Evolutionary conservation across 2,888 invertebrate genomes (phyloP).

Genomic region (Andrena haemorrhoa): DNA sequence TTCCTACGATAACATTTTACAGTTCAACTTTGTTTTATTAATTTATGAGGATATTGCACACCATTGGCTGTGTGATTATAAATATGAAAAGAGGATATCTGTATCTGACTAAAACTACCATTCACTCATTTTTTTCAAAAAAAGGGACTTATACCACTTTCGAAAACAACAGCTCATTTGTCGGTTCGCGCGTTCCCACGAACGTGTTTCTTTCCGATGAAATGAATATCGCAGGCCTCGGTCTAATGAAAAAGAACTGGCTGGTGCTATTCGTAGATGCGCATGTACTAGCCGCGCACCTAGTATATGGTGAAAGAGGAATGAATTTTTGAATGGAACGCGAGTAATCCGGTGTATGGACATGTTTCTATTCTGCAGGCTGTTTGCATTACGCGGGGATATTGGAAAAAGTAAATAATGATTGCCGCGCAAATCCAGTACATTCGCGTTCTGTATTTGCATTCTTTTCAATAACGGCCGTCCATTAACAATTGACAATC

Average conservation of each 20-base stretch:
- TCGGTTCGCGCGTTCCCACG: not conserved
- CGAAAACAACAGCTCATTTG: no score
- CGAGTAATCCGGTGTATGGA: not conserved
- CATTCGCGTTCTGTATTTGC: no score
- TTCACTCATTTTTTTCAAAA: no score
- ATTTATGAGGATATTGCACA: no score
- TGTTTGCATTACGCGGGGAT: constrained; percentile 9
- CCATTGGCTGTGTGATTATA: no score
- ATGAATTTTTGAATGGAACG: not conserved
- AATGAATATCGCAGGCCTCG: no score
- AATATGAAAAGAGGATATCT: no score
- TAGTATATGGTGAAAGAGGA: not conserved
- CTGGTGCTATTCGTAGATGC: not conserved
- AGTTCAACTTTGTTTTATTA: no score
- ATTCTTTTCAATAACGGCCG: not conserved
- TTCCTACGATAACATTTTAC: no score
- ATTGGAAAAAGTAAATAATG: constrained; percentile 7
- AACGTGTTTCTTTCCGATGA: no score
- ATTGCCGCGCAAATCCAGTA: not conserved
- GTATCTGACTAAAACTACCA: no score
- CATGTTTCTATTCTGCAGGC: not conserved
- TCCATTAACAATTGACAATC: constrained; percentile 13
- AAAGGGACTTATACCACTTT: no score
- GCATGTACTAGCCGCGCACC: not conserved
- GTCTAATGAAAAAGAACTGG: not conserved